Base-by-base conservation (phyloP, 2,113 vertebrate genomes). In the Siphamia tubifer region DNA sequence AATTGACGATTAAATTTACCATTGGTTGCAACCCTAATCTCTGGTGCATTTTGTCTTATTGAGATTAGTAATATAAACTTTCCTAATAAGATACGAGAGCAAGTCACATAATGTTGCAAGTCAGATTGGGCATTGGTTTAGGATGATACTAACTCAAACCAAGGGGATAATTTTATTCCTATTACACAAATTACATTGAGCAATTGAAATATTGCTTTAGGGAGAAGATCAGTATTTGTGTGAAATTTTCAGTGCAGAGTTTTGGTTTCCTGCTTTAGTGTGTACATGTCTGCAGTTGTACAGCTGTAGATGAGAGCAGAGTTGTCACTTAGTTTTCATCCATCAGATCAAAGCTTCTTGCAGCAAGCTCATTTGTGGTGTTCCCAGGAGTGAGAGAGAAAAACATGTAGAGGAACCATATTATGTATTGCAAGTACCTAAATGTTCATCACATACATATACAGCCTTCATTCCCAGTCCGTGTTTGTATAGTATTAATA, bases 261-360 rank as follows among this genome's bases (percentile, higher is more conserved):
- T 57, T 13, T 60, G 30, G 43, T 25, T 34, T 56, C 35, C n/a
- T 44, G 30, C 38, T 13, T 20, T 40, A 4, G 20, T 56, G 20
- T 56, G 9, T 49, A 53, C 34, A 39, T 60, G 31, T 35, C 25
- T 52, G 16, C 19, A 43, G 42, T 32, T 51, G 57, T 17, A 31
- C 45, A 28, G 65, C 24, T 16, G 12, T 16, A 32, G 9, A 42
- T 23, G 24, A 8, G 31, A 47, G 38, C 23, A 39, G 31, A 53
- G 32, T 30, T 38, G 16, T 47, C 44, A 40, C 17, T 45, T 48
- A 34, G 47, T 66, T 63, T 61, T 76, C 40, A 52, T 72, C 17
- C 61, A 21, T 13, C 5, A 62, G 48, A 74, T 83, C 42, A 74
- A 71, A 72, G 32, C 16, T 19, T 40, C 53, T 10, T 79, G 44